Percentiles rank a stretch among this genome's conserved stretches.
Evolutionary conservation across 2,888 invertebrate genomes (phyloP).

Genomic region (Hirudinaria manillensis): DNA sequence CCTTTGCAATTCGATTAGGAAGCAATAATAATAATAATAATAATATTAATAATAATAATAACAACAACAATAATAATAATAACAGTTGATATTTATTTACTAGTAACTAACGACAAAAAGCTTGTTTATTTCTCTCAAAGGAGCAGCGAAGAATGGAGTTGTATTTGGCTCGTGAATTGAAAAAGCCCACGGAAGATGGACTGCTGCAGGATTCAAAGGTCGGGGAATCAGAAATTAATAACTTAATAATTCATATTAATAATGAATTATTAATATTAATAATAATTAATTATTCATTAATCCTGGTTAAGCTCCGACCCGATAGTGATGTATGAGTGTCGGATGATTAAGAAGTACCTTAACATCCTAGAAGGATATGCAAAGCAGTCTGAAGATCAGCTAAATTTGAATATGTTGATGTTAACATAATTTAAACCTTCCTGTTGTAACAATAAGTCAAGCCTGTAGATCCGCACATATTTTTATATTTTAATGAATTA

Average conservation of each 20-base stretch:
- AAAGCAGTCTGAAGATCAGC: too few relatives aligned
- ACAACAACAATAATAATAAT: neutral
- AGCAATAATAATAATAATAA: conserved; percentile 1
- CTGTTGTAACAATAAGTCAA: too few relatives aligned
- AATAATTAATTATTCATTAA: too few relatives aligned
- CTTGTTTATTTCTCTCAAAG: conserved; percentile 38
- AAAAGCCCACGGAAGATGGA: conserved; percentile 86
- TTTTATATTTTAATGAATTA: too few relatives aligned
- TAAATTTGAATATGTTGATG: too few relatives aligned
- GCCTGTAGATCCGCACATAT: too few relatives aligned
- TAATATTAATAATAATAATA: neutral
- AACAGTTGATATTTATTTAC: neutral
- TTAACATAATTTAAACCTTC: too few relatives aligned
- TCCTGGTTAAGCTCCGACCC: too few relatives aligned
- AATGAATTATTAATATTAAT: neutral
- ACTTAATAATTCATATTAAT: neutral
- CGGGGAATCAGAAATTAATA: neutral
- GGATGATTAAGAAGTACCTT: too few relatives aligned
- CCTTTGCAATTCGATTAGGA: too few relatives aligned
- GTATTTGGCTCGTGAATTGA: conserved; percentile 66
- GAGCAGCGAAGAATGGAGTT: conserved; percentile 66
- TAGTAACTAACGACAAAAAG: neutral
- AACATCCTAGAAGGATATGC: too few relatives aligned
- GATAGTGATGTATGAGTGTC: too few relatives aligned
- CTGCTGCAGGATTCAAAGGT: conserved; percentile 63